Conservation (phyloP, 2,888 invertebrate genomes). For the Cosmopolites sordidus region DNA sequence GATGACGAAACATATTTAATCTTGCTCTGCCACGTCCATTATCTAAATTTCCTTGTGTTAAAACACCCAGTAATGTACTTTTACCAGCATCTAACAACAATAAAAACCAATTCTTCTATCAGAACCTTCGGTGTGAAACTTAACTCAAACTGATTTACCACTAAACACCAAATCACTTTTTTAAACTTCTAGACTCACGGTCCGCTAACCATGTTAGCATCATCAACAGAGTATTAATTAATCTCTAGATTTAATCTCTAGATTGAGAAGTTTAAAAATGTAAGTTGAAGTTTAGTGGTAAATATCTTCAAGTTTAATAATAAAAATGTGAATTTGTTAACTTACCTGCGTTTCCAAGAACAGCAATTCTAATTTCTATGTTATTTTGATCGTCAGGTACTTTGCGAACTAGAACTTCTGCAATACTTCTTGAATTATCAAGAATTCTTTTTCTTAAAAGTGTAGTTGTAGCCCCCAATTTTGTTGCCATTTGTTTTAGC, state of each 20-base stretch:
- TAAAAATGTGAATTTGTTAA: too few relatives aligned
- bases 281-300: too few relatives aligned
- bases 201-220: too few relatives aligned
- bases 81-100: conserved; percentile 78
- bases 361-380: conserved; percentile 82
- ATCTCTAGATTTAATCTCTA: background rate
- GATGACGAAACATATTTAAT: conserved; percentile 89
- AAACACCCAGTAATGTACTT: conserved; percentile 89
- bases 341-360: conserved; percentile 76
- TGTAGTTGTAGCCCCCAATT: conserved; percentile 77
- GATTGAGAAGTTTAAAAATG: too few relatives aligned
- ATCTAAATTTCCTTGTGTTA: conserved; percentile 93
- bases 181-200: too few relatives aligned
- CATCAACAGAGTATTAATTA: too few relatives aligned
- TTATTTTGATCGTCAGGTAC: conserved; percentile 83
- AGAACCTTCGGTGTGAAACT: too few relatives aligned
- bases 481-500: conserved; percentile 82
- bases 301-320: background rate
- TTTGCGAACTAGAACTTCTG: conserved; percentile 87
- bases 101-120: too few relatives aligned
- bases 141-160: too few relatives aligned
- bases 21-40: conserved; percentile 93
- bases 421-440: conserved; percentile 60
- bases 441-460: conserved; percentile 64
- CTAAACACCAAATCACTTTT: too few relatives aligned